A percentile compares a stretch with the other conserved stretches of the same genome.
These are phyloP conservation scores for Zaprionus kolodkinae DNA, from an alignment of 1,140 invertebrate species.

Conservation along the genomic window DNA sequence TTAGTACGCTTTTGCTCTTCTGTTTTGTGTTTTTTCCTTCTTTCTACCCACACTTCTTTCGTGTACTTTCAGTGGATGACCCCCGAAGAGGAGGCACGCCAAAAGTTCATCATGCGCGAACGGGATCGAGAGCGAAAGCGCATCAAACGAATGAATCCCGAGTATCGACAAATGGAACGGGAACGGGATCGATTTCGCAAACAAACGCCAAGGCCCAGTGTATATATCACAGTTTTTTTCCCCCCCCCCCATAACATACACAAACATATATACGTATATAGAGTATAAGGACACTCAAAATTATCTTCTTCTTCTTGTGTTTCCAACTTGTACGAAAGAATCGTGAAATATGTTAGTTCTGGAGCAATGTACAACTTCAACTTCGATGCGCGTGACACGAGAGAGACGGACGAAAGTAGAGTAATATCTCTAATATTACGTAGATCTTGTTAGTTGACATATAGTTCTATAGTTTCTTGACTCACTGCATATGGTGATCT, in stretches of 20 bases:
- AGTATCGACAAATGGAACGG: constrained; percentile 76
- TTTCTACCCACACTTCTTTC: constrained; percentile 58
- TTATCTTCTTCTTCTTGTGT: constrained; percentile 23
- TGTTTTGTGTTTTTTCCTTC: constrained; percentile 39
- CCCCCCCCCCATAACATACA: neutral
- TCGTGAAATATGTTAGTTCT: constrained; percentile 5
- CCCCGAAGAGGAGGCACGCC: constrained; percentile 77
- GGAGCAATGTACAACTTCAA: constrained; percentile 34
- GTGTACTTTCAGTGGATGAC: constrained; percentile 79
- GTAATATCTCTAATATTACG: neutral
- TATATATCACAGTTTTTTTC: constrained; percentile 66
- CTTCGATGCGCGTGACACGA: constrained; percentile 26
- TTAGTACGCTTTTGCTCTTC: neutral
- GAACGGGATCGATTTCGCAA: constrained; percentile 76
- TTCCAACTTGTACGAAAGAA: neutral
- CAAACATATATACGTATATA: constrained; percentile 1
- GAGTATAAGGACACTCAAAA: neutral
- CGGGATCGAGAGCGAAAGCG: constrained; percentile 74
- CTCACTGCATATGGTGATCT: constrained; percentile 80
- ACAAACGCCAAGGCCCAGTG: constrained; percentile 77
- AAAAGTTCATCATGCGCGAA: constrained; percentile 79
- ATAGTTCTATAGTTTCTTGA: constrained; percentile 5
- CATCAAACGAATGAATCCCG: constrained; percentile 77
- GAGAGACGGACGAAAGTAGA: neutral
- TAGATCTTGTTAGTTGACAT: neutral